Percentiles rank a stretch among this genome's conserved stretches.
Evolutionary conservation across 2,888 invertebrate genomes (phyloP).

Genomic region (Aphodius sticticus): DNA sequence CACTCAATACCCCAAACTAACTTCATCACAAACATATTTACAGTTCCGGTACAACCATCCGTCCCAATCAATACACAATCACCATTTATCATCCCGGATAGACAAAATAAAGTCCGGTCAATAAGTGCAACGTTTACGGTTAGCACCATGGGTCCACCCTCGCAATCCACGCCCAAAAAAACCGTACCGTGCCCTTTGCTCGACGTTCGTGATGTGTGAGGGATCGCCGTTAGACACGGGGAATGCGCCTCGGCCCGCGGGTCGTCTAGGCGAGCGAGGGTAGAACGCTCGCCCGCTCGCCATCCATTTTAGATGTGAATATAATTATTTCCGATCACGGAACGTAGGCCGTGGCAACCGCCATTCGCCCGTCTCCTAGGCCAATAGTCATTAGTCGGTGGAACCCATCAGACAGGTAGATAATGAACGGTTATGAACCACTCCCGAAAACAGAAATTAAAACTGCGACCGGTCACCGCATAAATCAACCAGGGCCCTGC

Average conservation of each 20-base stretch:
- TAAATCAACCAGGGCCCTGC: constrained; percentile 33
- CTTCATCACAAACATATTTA: neutral
- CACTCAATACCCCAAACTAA: no score
- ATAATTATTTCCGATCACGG: constrained; percentile 58
- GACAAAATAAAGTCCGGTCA: neutral
- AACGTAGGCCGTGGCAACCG: constrained; percentile 50
- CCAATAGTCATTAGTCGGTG: constrained; percentile 56
- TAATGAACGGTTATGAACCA: constrained; percentile 47
- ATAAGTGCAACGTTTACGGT: neutral
- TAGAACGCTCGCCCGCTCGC: neutral
- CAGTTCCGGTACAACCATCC: neutral
- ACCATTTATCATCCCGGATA: neutral
- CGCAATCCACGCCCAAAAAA: constrained; percentile 5
- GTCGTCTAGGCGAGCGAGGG: neutral
- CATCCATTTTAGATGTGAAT: constrained; percentile 63
- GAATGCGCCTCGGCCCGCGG: neutral
- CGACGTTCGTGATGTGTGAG: neutral
- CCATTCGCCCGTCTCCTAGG: constrained; percentile 54
- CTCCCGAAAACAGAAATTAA: constrained; percentile 42
- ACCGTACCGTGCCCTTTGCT: neutral
- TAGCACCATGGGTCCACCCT: neutral
- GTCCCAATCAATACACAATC: neutral
- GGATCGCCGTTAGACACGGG: neutral
- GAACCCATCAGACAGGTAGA: constrained; percentile 47
- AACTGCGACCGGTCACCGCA: constrained; percentile 37